phyloP scores from a whole-genome alignment of 2,797 vertebrate genomes.

The Chaunax sp. region DNA sequence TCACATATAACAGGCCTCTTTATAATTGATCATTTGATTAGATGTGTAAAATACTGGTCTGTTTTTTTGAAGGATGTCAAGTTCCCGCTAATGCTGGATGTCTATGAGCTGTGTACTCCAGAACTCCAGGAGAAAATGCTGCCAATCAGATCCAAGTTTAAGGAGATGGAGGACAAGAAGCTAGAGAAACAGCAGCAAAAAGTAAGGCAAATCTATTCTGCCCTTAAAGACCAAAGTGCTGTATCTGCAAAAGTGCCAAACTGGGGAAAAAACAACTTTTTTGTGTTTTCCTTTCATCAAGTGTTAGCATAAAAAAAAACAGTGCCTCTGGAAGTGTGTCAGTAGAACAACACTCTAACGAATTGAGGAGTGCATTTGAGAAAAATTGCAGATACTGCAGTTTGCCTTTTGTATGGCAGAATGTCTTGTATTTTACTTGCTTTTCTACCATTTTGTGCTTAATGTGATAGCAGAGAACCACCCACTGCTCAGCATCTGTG shows the following conservation, averaged over 20 bases:
- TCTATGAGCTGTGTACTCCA: constrained; percentile 94
- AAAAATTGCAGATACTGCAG: too few relatives aligned
- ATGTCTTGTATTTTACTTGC: too few relatives aligned
- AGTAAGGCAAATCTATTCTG: constrained; percentile 58
- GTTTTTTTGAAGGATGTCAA: constrained; percentile 90
- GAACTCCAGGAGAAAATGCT: constrained; percentile 97
- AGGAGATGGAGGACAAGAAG: constrained; percentile 96
- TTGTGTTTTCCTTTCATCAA: too few relatives aligned
- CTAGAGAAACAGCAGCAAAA: constrained; percentile 91
- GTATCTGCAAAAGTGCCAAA: too few relatives aligned
- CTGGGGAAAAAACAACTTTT: too few relatives aligned
- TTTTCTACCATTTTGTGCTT: too few relatives aligned
- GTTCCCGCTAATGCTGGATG: constrained; percentile 98
- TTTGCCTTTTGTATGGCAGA: too few relatives aligned
- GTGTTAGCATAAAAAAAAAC: too few relatives aligned
- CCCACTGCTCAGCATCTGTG: neutral
- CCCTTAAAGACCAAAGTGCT: too few relatives aligned
- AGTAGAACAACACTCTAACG: too few relatives aligned
- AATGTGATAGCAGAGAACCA: neutral
- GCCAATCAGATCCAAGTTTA: constrained; percentile 93
- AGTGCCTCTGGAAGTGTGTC: too few relatives aligned
- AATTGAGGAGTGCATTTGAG: too few relatives aligned
- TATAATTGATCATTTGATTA: neutral
- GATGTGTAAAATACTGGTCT: constrained; percentile 3
- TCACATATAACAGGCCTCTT: neutral